phyloP scores from a whole-genome alignment of 2,113 vertebrate genomes.

The Ovis canadensis region DNA sequence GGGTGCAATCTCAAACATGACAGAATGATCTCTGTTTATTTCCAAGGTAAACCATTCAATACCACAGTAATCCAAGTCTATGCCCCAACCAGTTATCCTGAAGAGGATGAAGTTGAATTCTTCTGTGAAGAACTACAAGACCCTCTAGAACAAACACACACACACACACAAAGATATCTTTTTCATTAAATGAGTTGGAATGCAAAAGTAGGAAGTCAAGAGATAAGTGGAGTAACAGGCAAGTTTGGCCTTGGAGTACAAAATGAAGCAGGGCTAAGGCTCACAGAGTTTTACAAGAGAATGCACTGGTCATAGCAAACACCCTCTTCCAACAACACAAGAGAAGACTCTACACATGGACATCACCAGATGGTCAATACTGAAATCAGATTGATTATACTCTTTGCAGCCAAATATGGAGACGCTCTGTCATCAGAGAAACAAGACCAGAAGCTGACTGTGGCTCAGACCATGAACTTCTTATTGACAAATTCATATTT shows the following conservation, averaged over 20 bases:
- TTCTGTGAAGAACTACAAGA: neutral
- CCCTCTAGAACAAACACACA: neutral
- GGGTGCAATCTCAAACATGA: neutral
- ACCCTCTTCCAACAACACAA: neutral
- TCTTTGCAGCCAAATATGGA: neutral
- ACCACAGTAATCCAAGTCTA: neutral
- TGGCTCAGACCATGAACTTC: neutral
- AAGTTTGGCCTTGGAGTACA: neutral
- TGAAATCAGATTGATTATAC: neutral
- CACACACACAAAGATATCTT: neutral
- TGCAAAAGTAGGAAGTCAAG: neutral
- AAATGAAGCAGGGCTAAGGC: neutral
- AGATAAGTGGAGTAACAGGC: neutral
- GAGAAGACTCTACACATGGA: neutral
- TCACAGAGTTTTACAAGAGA: neutral
- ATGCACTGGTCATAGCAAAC: neutral
- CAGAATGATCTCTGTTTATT: neutral
- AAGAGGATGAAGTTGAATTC: neutral
- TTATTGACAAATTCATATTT: neutral
- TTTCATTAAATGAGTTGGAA: neutral
- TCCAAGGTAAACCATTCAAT: neutral
- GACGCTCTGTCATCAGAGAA: neutral
- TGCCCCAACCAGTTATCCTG: neutral
- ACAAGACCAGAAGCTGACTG: neutral
- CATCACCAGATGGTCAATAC: neutral